A percentile compares a stretch with the other conserved stretches of the same genome.
Conservation (phyloP, 2,888 invertebrate species). For the Polietes domitor region DNA sequence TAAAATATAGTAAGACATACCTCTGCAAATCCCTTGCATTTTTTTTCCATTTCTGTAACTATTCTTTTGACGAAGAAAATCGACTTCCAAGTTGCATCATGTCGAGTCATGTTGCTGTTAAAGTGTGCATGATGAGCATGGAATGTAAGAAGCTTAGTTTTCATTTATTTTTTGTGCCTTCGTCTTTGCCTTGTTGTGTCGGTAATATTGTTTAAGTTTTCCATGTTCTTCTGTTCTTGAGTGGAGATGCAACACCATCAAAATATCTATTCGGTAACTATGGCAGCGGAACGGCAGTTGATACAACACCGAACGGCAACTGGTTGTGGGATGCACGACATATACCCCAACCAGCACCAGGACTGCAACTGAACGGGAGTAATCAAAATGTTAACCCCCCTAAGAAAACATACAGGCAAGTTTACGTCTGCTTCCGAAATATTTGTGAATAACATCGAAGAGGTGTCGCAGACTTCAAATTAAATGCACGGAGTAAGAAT, state of each 20-base stretch:
- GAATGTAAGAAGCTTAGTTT: constrained; percentile 65
- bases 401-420: constrained; percentile 19
- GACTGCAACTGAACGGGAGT: background rate
- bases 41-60: too few species aligned
- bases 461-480: constrained; percentile 63
- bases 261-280: constrained; percentile 49
- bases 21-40: too few species aligned
- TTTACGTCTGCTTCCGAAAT: constrained; percentile 27
- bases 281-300: background rate
- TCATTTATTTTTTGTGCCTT: constrained; percentile 38
- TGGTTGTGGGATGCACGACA: background rate
- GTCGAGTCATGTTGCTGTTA: constrained; percentile 50
- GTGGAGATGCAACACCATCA: constrained; percentile 54
- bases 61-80: background rate
- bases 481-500: constrained; percentile 59
- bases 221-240: constrained; percentile 15
- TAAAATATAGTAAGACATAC: too few species aligned
- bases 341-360: background rate
- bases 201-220: constrained; percentile 38
- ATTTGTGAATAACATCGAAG: constrained; percentile 38
- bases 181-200: background rate
- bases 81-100: constrained; percentile 40
- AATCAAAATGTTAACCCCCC: constrained; percentile 38
- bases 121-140: constrained; percentile 60
- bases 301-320: background rate